Percentiles rank a stretch among this genome's conserved stretches.
Evolutionary conservation across 2,797 vertebrate species (phyloP).

Genomic region (Heterohyrax brucei): DNA sequence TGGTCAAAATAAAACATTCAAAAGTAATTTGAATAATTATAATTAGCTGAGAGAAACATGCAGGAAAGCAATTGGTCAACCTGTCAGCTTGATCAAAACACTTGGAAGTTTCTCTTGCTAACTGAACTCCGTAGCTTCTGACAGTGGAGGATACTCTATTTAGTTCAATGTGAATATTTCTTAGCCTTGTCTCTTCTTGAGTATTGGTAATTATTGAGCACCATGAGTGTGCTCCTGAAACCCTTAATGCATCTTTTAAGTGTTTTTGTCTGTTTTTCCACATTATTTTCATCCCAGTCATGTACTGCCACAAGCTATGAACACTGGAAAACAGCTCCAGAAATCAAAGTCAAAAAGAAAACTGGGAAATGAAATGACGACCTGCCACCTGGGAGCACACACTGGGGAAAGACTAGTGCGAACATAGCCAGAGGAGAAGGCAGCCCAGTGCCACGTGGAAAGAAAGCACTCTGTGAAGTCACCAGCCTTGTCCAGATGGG

Average conservation of each 20-base stretch:
- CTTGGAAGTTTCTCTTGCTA: not conserved
- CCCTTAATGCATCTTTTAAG: conserved; percentile 53
- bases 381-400: not conserved
- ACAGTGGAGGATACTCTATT: not conserved
- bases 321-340: not conserved
- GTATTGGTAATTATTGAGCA: conserved; percentile 31
- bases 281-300: conserved; percentile 53
- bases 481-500: accelerated
- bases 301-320: not conserved
- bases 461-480: not conserved
- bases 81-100: not conserved
- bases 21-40: not conserved
- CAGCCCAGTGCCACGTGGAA: no score
- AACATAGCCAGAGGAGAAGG: not conserved
- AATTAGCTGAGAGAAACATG: not conserved
- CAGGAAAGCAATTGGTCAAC: not conserved
- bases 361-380: not conserved
- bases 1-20: conserved; percentile 2
- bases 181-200: conserved; percentile 34
- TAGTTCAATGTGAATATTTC: conserved; percentile 22
- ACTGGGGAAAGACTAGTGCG: not conserved
- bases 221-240: not conserved
- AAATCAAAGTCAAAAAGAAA: conserved; percentile 15
- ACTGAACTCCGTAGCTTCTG: not conserved
- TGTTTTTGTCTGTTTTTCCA: conserved; percentile 39